A percentile compares a stretch with the other conserved stretches of the same genome.
Evolutionary conservation across 2,888 invertebrate species (phyloP).

Genomic region (Lumbricus terrestris): DNA sequence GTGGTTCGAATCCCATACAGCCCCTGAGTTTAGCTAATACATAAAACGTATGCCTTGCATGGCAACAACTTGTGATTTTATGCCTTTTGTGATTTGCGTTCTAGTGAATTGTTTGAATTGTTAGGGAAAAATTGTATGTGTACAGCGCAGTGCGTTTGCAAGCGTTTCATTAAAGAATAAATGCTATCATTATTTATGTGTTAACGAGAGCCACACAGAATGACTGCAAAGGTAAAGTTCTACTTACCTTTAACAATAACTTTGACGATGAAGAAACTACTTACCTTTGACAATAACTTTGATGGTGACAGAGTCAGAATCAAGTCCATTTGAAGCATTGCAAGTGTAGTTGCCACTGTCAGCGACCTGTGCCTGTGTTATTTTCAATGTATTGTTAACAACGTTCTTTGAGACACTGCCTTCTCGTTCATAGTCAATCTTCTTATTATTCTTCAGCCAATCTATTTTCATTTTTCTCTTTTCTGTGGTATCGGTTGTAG

Average conservation of each 20-base stretch:
- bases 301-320: conserved; percentile 33
- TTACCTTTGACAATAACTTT: conserved; percentile 40
- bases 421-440: conserved; percentile 42
- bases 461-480: conserved; percentile 11
- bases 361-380: conserved; percentile 42
- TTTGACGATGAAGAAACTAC: too few relatives aligned
- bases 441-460: conserved; percentile 71
- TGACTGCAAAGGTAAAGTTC: neutral
- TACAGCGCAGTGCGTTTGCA: too few relatives aligned
- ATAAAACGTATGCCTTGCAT: too few relatives aligned
- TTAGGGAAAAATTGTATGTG: too few relatives aligned
- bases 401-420: conserved; percentile 38
- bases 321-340: conserved; percentile 41
- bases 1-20: too few relatives aligned
- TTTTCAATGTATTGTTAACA: conserved; percentile 40
- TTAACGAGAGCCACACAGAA: neutral
- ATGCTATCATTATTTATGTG: too few relatives aligned
- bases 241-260: too few relatives aligned
- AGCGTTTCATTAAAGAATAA: too few relatives aligned
- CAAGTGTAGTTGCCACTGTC: conserved; percentile 40
- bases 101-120: too few relatives aligned
- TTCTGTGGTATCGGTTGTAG: conserved; percentile 24
- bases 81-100: too few relatives aligned
- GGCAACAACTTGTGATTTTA: too few relatives aligned
- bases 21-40: too few relatives aligned